Base-by-base conservation (phyloP, 2,797 vertebrate genomes). In the Acanthornis magna region DNA sequence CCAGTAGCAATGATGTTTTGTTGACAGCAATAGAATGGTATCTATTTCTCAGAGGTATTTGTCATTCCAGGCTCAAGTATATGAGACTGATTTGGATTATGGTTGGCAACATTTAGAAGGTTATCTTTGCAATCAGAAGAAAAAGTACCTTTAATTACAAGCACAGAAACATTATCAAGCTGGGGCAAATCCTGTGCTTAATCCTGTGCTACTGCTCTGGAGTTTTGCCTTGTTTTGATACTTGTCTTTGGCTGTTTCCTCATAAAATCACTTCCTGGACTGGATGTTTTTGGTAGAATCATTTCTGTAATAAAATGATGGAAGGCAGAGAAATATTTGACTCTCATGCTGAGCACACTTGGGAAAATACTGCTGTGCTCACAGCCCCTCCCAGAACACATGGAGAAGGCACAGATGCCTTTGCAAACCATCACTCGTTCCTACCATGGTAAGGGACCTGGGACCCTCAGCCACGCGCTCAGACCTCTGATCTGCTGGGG, bases 81-180 rank as follows among this genome's bases (percentile, higher is more conserved):
- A 58, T 36, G 27, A 88, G 36, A 50, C 21, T 72, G 50, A 61
- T 61, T 16, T 61, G 38, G 80, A 78, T 86, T 91, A 78, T 14
- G n/a, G 61, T 62, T 0, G 0, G 65, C 54, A 88, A 57, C 38
- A 48, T 25, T 80, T 83, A 36, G 18, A 71, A 91, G 17, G 29
- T 70, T 91, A 88, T 86, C 79, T 93, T 53, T 93, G 42, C 42
- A n/a, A 74, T 79, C 71, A 73, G 67, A 82, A 95, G 63, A 65
- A 63, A 71, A 72, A 36, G 60, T 7, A 11, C 15, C 88, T 93
- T 74, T 91, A 92, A 91, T 93, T 91, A 70, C 16, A 89, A 61
- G 40, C 68, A 53, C 40, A 74, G 26, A 48, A 83, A 71, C n/a
- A 38, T 26, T 77, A 27, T 83, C 68, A 89, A 89, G 60, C 20